Base-by-base conservation (phyloP, 2,888 invertebrate species). In the Hyles lineata region DNA sequence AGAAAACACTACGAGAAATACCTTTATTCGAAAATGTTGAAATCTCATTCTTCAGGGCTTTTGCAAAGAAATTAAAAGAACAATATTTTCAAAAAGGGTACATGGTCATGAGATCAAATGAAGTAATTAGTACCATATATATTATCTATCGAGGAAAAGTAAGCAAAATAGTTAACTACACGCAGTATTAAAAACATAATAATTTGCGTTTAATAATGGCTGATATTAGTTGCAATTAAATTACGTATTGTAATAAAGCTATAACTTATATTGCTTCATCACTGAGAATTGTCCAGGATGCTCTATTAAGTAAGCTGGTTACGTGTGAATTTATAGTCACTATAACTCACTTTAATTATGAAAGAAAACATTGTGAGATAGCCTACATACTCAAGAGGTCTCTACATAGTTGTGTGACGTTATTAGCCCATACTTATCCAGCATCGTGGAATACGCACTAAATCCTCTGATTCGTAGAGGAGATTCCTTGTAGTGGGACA, bases 1-100 rank as follows among this genome's bases (percentile, higher is more conserved):
- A 95, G 79, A 91, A 92, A 76, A 95, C 95, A 0, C 83, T 95
- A 70, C 81, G 91, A 76, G 94, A 95, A 84, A 95, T 95, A 78
- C 95, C 95, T 15, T 79, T 95, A 69, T 95, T 95, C 75, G 94
- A 95, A 82, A 89, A 92, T 74, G 92, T 95, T 0, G 95, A 95
- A 72, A 89, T 90, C 77, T 94, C 95, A 0, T 95, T 95, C 86
- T 94, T 95, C 77, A 89, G 95, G 83, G 93, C 95, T 5, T 91
- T 95, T 75, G 95, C 95, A 0, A 95, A 94, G 80, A 92, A 93
- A 79, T 84, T 95, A 8, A 85, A 82, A 59, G 94, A 94, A 78
- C 80, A 83, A 23, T 95, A 94, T 77, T 94, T 90, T 76, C 93
- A 93, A 79, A 94, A 94, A 76, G 93, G 94, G 2, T 92, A 93